These are phyloP conservation scores for Formica exsecta DNA, from an alignment of 1,140 invertebrate genomes.

Conservation along the genomic window DNA sequence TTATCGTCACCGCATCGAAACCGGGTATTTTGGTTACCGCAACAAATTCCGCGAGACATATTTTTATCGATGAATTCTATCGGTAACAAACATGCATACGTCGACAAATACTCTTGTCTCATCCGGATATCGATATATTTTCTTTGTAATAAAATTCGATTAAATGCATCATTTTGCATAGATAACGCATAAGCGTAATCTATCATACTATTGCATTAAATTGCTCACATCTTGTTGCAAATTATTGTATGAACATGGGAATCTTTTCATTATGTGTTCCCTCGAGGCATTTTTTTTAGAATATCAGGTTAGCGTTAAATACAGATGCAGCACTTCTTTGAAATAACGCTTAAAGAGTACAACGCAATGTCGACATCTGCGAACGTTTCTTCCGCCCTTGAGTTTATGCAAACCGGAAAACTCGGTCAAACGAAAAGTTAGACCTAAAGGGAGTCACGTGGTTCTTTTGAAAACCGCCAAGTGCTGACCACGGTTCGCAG, in stretches of 20 bases:
- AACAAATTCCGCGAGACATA: slow-evolving; percentile 47
- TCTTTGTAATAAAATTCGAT: not conserved
- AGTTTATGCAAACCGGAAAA: slow-evolving; percentile 73
- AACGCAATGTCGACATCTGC: slow-evolving; percentile 59
- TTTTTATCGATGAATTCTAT: slow-evolving; percentile 32
- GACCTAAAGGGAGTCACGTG: slow-evolving; percentile 74
- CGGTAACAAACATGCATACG: not conserved
- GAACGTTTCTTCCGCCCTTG: slow-evolving; percentile 65
- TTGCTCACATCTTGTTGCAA: not conserved
- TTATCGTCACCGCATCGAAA: slow-evolving; percentile 28
- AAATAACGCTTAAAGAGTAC: slow-evolving; percentile 50
- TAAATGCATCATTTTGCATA: not conserved
- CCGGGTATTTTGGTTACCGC: slow-evolving; percentile 51
- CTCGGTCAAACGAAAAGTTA: slow-evolving; percentile 76
- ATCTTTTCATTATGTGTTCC: not conserved
- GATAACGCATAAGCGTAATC: not conserved
- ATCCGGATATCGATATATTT: not conserved
- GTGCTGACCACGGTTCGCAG: slow-evolving; percentile 58
- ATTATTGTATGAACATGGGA: not conserved
- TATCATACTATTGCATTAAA: not conserved
- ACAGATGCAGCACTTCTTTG: slow-evolving; percentile 8
- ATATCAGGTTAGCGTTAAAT: slow-evolving; percentile 21
- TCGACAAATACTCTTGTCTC: not conserved
- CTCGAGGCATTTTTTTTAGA: not conserved
- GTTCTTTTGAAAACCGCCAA: slow-evolving; percentile 68